Base-by-base conservation (phyloP, 2,113 vertebrate genomes). In the Calyptommatus sinebrachiatus region DNA sequence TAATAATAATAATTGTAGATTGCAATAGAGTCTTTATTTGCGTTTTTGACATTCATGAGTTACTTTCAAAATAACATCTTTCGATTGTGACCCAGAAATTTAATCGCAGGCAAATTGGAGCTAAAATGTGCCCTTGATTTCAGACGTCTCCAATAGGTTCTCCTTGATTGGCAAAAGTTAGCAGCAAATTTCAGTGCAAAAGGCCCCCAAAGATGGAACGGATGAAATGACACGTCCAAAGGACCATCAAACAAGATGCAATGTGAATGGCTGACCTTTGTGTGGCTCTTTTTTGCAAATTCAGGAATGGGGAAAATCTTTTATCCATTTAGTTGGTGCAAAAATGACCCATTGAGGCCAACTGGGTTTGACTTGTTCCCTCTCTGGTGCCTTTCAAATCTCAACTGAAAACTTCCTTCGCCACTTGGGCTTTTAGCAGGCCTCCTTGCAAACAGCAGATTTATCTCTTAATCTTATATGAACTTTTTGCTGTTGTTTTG, bases 81-180 rank as follows among this genome's bases (percentile, higher is more conserved):
- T 82, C n/a, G 18, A 57, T 65, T 74, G 69, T 83, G 57, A 14
- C 28, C 4, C 26, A 28, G 28, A 65, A 28, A 65, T 65, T 5
- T 71, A 83, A 4, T 41, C 50, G 84, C 71, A n/a, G 62, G 62
- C 8, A 20, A 76, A 41, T 12, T 0, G 1, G 0, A 78, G 80
- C 20, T 35, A 0, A 1, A 53, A 0, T 0, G 22, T 87, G 81
- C 4, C 24, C n/a, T 65, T 80, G 29, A 69, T 35, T 7, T 48
- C 76, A 60, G 62, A 62, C 57, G 79, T 76, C 60, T 73, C 76
- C 78, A 81, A 71, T 73, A 68, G 24, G 7, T 68, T 66, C 53
- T 35, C 0, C 65, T 75, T 77, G 29, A 76, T 53, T 41, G 5
- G 35, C 35, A 41, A 41, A 41, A 41, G 35, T 5, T n/a, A 41